Base-by-base conservation (phyloP, 1,140 invertebrate species). In the Cephus cinctus region DNA sequence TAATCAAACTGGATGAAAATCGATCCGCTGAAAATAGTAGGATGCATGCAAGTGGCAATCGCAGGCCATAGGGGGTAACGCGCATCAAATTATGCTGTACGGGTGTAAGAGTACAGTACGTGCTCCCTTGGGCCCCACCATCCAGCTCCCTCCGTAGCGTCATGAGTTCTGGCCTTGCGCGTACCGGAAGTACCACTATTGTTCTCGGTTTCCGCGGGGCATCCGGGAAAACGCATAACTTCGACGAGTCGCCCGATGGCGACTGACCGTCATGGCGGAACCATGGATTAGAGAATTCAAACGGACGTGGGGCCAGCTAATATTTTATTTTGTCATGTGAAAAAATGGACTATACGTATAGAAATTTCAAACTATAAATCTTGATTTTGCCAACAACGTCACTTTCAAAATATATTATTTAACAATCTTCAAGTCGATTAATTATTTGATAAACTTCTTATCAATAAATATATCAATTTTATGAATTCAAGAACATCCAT, bases 271-370 rank as follows among this genome's bases (percentile, higher is more conserved):
- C 49, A 44, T 47, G 60, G 67, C 72, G 72, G 72, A 75, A 75
- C 54, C 71, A 75, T 71, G 72, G 72, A 72, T 75, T 75, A 72
- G 67, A 70, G 67, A 70, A 61, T 73, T 52, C 58, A 40, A 6
- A 8, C 6, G 25, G 6, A 27, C n/a, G 25, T 27, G 25, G 25
- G 25, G 25, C n/a, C 25, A 27, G 25, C 25, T 6, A 27, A n/a
- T 6, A 27, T n/a, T 8, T 27, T 27, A n/a, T 27, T n/a, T 6
- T 27, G 6, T n/a, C 25, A n/a, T 27, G 6, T n/a, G 25, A 27
- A n/a, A n/a, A n/a, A n/a, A n/a, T n/a, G n/a, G n/a, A n/a, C n/a
- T n/a, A n/a, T n/a, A n/a, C n/a, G n/a, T n/a, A n/a, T n/a, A n/a
- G n/a, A n/a, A n/a, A n/a, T n/a, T n/a, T n/a, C n/a, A n/a, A n/a